A percentile compares a stretch with the other conserved stretches of the same genome.
Conservation (phyloP, 2,888 invertebrate genomes). For the Petrolisthes manimaculis region DNA sequence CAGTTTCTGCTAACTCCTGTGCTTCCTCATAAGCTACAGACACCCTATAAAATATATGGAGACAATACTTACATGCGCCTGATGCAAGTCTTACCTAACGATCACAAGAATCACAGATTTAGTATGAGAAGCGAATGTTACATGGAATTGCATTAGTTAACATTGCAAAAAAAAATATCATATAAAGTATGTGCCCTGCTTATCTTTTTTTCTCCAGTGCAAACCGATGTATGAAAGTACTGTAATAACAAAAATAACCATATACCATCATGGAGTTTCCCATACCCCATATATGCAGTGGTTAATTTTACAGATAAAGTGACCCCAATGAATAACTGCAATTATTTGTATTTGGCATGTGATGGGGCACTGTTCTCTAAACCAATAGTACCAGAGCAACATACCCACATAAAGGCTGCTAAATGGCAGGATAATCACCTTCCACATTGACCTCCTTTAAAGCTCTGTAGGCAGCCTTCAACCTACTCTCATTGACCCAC, state of each 20-base stretch:
- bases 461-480: not conserved
- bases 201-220: conserved; percentile 16
- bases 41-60: conserved; percentile 31
- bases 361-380: conserved; percentile 41
- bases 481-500: not conserved
- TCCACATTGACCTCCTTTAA: not conserved
- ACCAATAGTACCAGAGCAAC: conserved; percentile 28
- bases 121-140: conserved; percentile 64
- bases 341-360: conserved; percentile 42
- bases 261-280: not conserved
- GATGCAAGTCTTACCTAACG: conserved; percentile 62
- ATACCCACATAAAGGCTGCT: conserved; percentile 44
- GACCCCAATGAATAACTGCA: not conserved
- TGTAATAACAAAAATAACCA: conserved; percentile 7
- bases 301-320: not conserved
- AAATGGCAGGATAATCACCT: conserved; percentile 46
- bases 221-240: conserved; percentile 9
- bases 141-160: conserved; percentile 63
- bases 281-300: not conserved
- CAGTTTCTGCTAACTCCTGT: not conserved
- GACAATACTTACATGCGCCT: conserved; percentile 41
- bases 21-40: conserved; percentile 10
- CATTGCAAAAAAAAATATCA: conserved; percentile 55
- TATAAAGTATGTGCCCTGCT: conserved; percentile 51
- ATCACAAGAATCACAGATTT: conserved; percentile 65